A percentile compares a stretch with the other conserved stretches of the same genome.
Evolutionary conservation across 2,888 invertebrate genomes (phyloP).

Genomic region (Quadroppia sp.): DNA sequence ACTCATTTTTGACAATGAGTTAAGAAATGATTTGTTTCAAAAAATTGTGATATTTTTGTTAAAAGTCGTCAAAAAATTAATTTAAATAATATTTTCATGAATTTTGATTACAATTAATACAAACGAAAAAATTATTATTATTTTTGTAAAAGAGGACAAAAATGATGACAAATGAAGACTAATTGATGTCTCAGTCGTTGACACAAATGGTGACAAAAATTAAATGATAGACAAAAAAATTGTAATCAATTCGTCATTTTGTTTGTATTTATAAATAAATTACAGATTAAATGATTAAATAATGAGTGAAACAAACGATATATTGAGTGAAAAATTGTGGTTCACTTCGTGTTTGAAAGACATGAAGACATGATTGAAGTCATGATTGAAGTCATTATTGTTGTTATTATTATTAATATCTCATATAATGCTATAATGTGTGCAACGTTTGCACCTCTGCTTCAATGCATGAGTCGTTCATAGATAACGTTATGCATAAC

Average conservation of each 20-base stretch:
- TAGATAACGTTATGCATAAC: too few species aligned
- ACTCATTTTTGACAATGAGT: constrained; percentile 23
- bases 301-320: neutral
- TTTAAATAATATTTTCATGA: constrained; percentile 11
- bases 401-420: too few species aligned
- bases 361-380: neutral
- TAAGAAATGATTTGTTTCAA: neutral
- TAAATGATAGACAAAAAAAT: neutral
- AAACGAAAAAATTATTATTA: neutral
- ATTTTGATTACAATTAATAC: neutral
- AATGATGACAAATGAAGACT: neutral
- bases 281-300: neutral
- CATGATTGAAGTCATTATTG: too few species aligned
- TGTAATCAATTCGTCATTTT: neutral
- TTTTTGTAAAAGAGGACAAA: neutral
- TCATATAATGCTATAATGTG: too few species aligned
- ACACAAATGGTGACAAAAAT: neutral
- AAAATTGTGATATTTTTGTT: neutral
- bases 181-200: neutral
- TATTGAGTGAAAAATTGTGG: too few species aligned
- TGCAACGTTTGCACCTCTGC: too few species aligned
- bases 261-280: neutral
- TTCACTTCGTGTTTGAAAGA: neutral
- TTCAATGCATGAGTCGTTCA: too few species aligned
- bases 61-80: neutral